Evolutionary conservation across 2,797 vertebrate species (phyloP).

Genomic region (Amblyopsis hoosieri): DNA sequence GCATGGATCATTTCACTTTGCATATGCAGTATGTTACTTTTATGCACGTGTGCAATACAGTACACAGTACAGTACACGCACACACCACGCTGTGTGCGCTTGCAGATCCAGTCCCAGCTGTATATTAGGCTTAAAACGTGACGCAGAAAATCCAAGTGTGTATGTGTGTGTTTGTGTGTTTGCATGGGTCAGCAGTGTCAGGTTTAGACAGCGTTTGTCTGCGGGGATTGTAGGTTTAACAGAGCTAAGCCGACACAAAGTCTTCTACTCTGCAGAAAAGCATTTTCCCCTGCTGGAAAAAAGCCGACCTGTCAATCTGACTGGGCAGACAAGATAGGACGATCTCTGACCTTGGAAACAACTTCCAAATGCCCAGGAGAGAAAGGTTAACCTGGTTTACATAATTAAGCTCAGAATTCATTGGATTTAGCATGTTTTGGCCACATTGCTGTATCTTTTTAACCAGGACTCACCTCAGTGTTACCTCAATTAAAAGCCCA

Average conservation of each 20-base stretch:
- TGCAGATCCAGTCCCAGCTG: too few relatives aligned
- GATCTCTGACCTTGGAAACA: conserved; percentile 58
- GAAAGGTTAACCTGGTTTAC: conserved; percentile 33
- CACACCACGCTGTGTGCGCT: too few relatives aligned
- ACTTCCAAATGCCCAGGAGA: conserved; percentile 48
- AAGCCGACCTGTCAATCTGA: conserved; percentile 40
- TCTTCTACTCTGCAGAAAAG: conserved; percentile 73
- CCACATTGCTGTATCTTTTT: neutral
- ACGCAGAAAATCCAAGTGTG: neutral
- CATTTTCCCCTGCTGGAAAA: conserved; percentile 60
- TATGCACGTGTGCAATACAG: too few relatives aligned
- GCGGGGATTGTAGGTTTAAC: conserved; percentile 75
- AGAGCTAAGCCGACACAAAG: conserved; percentile 72
- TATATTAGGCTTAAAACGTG: too few relatives aligned
- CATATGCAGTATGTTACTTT: too few relatives aligned
- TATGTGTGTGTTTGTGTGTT: conserved; percentile 26
- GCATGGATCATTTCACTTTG: too few relatives aligned
- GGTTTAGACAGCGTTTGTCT: conserved; percentile 73
- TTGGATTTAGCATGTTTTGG: conserved; percentile 22
- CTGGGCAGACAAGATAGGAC: conserved; percentile 70
- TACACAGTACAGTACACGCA: too few relatives aligned
- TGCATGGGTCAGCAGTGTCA: conserved; percentile 69
- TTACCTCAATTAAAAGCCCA: conserved; percentile 18
- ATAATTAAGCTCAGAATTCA: conserved; percentile 37
- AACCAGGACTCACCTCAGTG: neutral